A percentile compares a stretch with the other conserved stretches of the same genome.
phyloP scores from a whole-genome alignment of 2,113 vertebrate genomes.

The Sinocyclocheilus maitianheensis region DNA sequence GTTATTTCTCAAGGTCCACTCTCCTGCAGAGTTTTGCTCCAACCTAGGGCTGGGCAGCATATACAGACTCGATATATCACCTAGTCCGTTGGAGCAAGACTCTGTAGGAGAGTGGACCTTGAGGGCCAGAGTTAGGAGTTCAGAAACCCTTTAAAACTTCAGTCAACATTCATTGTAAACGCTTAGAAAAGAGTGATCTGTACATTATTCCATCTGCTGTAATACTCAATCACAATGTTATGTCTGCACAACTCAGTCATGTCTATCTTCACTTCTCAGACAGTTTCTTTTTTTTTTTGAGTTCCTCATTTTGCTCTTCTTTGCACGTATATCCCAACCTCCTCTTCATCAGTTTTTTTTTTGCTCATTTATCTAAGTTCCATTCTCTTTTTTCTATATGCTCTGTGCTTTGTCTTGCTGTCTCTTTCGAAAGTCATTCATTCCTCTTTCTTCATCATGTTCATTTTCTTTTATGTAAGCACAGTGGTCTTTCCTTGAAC shows the following conservation, averaged over 20 bases:
- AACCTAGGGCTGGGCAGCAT: too few species aligned
- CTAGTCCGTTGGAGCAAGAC: too few species aligned
- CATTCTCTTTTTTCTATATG: background rate
- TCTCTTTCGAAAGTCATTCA: background rate
- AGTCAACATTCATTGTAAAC: background rate
- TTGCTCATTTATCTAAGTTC: background rate
- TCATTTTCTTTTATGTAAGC: conserved; percentile 14
- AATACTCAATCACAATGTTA: background rate
- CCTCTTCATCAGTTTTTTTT: background rate
- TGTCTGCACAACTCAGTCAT: background rate
- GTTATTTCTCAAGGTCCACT: too few species aligned
- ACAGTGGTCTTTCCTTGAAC: conserved; percentile 41
- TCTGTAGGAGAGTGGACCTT: too few species aligned
- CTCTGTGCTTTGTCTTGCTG: background rate
- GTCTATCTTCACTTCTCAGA: background rate
- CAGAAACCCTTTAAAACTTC: background rate
- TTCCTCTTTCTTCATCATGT: background rate
- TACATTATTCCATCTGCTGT: background rate
- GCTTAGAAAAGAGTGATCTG: background rate
- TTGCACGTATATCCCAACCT: background rate
- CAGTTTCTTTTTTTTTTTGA: background rate
- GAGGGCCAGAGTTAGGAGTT: too few species aligned
- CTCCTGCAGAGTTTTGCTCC: too few species aligned
- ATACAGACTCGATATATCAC: too few species aligned
- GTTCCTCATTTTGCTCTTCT: background rate